A percentile compares a stretch with the other conserved stretches of the same genome.
Evolutionary conservation across 2,888 invertebrate genomes (phyloP).

Genomic region (Eupithecia insigniata): DNA sequence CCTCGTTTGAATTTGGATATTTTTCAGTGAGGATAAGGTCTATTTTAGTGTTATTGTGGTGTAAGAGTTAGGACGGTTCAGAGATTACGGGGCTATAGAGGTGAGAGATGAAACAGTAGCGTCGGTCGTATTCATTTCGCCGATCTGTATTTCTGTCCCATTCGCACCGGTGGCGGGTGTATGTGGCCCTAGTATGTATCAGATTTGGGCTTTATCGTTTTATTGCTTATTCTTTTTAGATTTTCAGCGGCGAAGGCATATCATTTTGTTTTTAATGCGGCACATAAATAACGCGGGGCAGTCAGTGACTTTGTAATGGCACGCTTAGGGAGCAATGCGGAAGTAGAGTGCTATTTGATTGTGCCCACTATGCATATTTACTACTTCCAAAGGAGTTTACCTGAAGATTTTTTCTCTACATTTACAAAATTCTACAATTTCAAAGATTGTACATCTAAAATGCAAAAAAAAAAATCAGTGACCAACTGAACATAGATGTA

Average conservation of each 20-base stretch:
- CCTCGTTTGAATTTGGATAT: constrained; percentile 71
- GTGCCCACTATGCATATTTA: constrained; percentile 34
- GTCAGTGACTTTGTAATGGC: constrained; percentile 78
- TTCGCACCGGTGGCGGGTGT: constrained; percentile 75
- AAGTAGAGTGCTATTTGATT: constrained; percentile 71
- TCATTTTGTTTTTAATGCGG: constrained; percentile 84
- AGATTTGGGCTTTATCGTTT: constrained; percentile 85
- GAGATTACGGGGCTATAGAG: constrained; percentile 81
- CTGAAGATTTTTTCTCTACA: not conserved
- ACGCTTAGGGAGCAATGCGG: constrained; percentile 75
- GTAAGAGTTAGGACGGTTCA: constrained; percentile 80
- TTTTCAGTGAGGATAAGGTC: constrained; percentile 66
- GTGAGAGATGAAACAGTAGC: constrained; percentile 85
- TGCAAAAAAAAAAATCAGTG: not conserved
- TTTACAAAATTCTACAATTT: not conserved
- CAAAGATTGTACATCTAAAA: not conserved
- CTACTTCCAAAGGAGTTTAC: not conserved
- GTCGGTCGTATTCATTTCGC: constrained; percentile 81
- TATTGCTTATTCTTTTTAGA: constrained; percentile 85
- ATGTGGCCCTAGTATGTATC: constrained; percentile 82
- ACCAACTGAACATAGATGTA: not conserved
- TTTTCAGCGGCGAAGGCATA: constrained; percentile 84
- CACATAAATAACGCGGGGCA: constrained; percentile 79
- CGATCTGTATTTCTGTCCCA: constrained; percentile 74
- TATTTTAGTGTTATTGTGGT: constrained; percentile 66